Evolutionary conservation across 2,888 invertebrate genomes (phyloP).

Genomic region (Amphipoea lucens): DNA sequence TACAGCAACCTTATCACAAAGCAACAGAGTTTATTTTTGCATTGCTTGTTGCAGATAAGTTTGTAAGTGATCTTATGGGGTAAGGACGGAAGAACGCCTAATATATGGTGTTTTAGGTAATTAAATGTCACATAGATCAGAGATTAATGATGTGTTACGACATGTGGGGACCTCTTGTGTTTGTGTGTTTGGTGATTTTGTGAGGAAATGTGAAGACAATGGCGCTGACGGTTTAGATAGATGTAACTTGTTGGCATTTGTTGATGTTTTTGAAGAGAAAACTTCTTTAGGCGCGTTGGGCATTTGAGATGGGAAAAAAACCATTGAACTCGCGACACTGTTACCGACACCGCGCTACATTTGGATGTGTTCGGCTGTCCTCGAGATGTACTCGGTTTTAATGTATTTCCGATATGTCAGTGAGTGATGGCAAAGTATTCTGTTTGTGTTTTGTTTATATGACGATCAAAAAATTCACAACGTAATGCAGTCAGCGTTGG

Average conservation of each 20-base stretch:
- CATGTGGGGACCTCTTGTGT: constrained; percentile 72
- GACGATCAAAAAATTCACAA: no score
- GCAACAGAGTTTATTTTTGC: constrained; percentile 61
- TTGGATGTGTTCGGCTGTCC: no score
- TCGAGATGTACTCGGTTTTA: no score
- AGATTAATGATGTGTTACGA: constrained; percentile 90
- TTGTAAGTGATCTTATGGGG: constrained; percentile 76
- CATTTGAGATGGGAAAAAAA: no score
- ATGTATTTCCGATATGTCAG: no score
- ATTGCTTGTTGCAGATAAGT: constrained; percentile 45
- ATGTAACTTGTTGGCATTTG: constrained; percentile 36
- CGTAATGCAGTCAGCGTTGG: no score
- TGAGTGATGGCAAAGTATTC: background rate
- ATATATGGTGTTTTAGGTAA: constrained; percentile 90
- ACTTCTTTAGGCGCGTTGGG: no score
- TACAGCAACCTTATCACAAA: constrained; percentile 58
- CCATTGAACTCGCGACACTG: no score
- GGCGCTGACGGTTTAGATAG: constrained; percentile 32
- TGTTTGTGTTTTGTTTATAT: no score
- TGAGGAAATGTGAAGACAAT: constrained; percentile 58
- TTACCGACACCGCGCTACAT: no score
- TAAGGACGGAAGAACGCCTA: constrained; percentile 87
- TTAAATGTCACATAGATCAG: constrained; percentile 90
- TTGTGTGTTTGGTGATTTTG: constrained; percentile 65
- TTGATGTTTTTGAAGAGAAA: background rate